Evolutionary conservation across 2,113 vertebrate genomes (phyloP), one percentile per base, ranked within the genome.

Genomic region (Seriola rivoliana): DNA sequence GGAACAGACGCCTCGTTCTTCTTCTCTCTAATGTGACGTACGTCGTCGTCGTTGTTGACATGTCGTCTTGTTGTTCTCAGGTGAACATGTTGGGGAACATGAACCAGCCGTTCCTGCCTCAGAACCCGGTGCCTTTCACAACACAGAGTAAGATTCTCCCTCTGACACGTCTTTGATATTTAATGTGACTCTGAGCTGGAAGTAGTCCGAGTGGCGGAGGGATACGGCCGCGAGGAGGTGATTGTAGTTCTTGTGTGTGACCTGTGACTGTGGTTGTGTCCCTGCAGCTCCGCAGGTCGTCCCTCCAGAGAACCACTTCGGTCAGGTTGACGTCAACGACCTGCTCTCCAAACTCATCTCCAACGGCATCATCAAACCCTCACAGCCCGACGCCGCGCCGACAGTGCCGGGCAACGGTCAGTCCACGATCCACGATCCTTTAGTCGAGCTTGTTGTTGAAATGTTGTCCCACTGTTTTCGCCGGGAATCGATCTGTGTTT

Each of bases 311-410:
- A 99, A 98, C 93, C 97, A 99, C 92, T 96, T 99, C 11, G 97
- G 97, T 14, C 98, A 99, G 89, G 91, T 99, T 12, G 98, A 99
- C 88, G 98, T 99, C 57, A 99, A 99, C 82, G 97, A 98, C 80
- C 92, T 99, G 40, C 96, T 99, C 72, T 94, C 97, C 87, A 99
- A 99, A 91, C 96, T 99, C 78, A 93, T 99, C 85, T 96, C 95
- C 84, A 98, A 93, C 29, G 98, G 98, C 86, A 99, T 99, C 91
- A 97, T 99, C 85, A 88, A 89, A 29, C 75, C 89, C 0, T 77
- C 96, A 12, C 96, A 96, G 86, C 91, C 96, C 0, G 93, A 94
- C 0, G 95, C 97, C 44, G 72, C 94, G 2, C 25, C 89, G 8
- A 70, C 95, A 69, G 23, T 94, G 29, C 29, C 29, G 59, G 92